Conservation (phyloP, 2,888 invertebrate genomes). For the Catocala nupta region DNA sequence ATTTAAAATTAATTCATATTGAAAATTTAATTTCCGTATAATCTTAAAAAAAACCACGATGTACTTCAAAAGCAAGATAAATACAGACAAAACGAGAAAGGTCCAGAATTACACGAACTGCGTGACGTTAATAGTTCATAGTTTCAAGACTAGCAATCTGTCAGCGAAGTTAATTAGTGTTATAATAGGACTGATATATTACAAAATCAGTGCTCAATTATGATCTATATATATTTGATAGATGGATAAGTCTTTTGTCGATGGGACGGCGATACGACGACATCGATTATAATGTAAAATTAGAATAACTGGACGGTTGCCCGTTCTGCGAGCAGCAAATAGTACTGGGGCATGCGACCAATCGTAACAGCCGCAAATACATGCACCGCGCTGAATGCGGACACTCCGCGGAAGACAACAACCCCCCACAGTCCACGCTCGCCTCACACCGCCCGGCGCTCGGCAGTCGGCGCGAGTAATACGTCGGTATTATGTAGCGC, state of each 20-base stretch:
- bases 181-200: not conserved
- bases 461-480: constrained; percentile 1
- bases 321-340: constrained; percentile 83
- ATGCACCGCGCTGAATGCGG: constrained; percentile 75
- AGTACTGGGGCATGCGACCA: constrained; percentile 87
- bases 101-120: no score
- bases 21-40: no score
- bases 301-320: constrained; percentile 87
- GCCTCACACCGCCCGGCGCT: constrained; percentile 9
- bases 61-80: no score
- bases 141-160: not conserved
- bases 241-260: constrained; percentile 77
- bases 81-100: no score
- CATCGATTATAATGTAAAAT: constrained; percentile 86
- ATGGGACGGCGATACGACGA: constrained; percentile 79
- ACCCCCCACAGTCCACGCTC: constrained; percentile 54
- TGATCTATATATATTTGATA: constrained; percentile 58
- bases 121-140: not conserved
- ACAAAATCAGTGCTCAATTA: constrained; percentile 12
- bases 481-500: constrained; percentile 28
- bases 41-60: no score
- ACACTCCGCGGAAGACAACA: constrained; percentile 69
- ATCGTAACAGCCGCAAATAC: constrained; percentile 83
- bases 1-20: no score
- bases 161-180: not conserved